A percentile compares a stretch with the other conserved stretches of the same genome.
phyloP scores from a whole-genome alignment of 92 coral and sea anemone species.

The Siderastrea radians region DNA sequence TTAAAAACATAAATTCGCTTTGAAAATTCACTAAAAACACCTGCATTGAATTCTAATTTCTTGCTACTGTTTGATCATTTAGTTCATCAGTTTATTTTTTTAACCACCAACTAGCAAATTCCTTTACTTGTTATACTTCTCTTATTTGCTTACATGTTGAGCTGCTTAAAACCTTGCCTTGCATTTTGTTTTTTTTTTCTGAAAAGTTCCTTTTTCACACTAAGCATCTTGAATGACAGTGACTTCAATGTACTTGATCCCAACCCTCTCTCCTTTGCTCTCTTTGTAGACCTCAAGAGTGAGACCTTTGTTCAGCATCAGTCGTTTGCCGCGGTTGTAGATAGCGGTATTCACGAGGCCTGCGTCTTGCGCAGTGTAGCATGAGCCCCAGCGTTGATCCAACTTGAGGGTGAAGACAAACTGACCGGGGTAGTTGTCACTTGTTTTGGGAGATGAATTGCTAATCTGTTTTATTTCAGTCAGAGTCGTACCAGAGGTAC shows the following conservation, averaged over 20 bases:
- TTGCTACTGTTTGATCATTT: neutral
- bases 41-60: neutral
- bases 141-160: neutral
- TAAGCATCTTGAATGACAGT: neutral
- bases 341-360: conserved; percentile 32
- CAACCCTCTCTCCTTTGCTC: neutral
- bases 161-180: neutral
- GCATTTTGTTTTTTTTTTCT: neutral
- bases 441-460: neutral
- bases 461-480: no score
- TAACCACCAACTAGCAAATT: neutral
- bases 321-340: conserved; percentile 1
- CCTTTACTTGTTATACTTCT: neutral
- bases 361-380: conserved; percentile 54
- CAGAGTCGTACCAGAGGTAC: conserved; percentile 10
- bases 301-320: conserved; percentile 33
- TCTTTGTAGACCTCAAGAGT: conserved; percentile 13
- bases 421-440: neutral
- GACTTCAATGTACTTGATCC: conserved; percentile 32
- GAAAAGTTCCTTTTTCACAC: neutral
- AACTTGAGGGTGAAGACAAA: no score
- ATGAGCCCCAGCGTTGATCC: neutral
- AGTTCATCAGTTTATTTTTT: neutral
- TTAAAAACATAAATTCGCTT: neutral
- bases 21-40: neutral